phyloP scores from a whole-genome alignment of 2,113 vertebrate genomes.

The Rattus norvegicus region GRCr8 NC_086020.1:8761001-8761500 shows the following conservation, averaged over 20 bases:
- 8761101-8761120: conserved; percentile 89
- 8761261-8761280: conserved; percentile 26
- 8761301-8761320: neutral
- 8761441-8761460: neutral
- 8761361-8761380: neutral
- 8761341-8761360: neutral
- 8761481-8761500: neutral
- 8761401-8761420: neutral
- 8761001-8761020: conserved; percentile 93
- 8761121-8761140: conserved; percentile 90
- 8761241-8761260: neutral
- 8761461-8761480: neutral
- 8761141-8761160: conserved; percentile 88
- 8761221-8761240: conserved; percentile 24
- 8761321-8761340: neutral
- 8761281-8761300: neutral
- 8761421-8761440: neutral
- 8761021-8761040: conserved; percentile 88
- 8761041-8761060: conserved; percentile 80
- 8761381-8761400: neutral
- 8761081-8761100: conserved; percentile 93
- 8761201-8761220: conserved; percentile 30
- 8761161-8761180: conserved; percentile 56
- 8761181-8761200: neutral
- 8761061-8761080: conserved; percentile 91